Percentiles rank a stretch among this genome's conserved stretches.
These are phyloP conservation scores for Danio aesculapii DNA, from an alignment of 2,797 vertebrate genomes.

Conservation along the genomic window DNA sequence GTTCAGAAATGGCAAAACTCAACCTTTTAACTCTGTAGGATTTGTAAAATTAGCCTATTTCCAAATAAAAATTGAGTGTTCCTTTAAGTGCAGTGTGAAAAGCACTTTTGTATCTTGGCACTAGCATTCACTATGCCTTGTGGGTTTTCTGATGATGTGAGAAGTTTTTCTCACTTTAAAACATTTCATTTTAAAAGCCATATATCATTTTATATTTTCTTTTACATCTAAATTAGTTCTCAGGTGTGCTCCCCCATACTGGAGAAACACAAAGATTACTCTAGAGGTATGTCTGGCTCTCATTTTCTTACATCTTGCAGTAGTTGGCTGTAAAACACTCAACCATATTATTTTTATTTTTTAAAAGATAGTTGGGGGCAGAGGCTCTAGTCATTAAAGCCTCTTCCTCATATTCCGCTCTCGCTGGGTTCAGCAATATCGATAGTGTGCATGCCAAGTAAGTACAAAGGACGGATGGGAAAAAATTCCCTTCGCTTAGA, in stretches of 20 bases:
- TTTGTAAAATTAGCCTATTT: too few species aligned
- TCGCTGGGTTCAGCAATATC: slow-evolving; percentile 47
- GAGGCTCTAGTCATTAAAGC: slow-evolving; percentile 50
- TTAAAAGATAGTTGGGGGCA: slow-evolving; percentile 4
- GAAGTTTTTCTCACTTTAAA: too few species aligned
- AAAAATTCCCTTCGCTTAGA: slow-evolving; percentile 44
- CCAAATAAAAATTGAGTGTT: too few species aligned
- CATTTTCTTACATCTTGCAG: not conserved
- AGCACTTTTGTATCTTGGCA: too few species aligned
- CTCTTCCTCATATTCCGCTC: slow-evolving; percentile 43
- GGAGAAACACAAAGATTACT: slow-evolving; percentile 15
- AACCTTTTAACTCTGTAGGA: too few species aligned
- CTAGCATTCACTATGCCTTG: not conserved
- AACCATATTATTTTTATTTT: slow-evolving; percentile 43
- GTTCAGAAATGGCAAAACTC: too few species aligned
- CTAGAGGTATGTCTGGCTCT: slow-evolving; percentile 32
- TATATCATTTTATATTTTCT: not conserved
- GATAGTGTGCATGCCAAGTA: slow-evolving; percentile 35
- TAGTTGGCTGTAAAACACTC: slow-evolving; percentile 47
- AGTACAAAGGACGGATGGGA: slow-evolving; percentile 26
- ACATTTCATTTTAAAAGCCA: not conserved
- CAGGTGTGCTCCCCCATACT: slow-evolving; percentile 1
- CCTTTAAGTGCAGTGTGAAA: too few species aligned
- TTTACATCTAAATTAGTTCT: not conserved
- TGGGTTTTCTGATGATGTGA: not conserved